These are phyloP conservation scores for Protobothrops flavoviridis DNA, from an alignment of 2,113 vertebrate species.

Conservation along the genomic window DNA sequence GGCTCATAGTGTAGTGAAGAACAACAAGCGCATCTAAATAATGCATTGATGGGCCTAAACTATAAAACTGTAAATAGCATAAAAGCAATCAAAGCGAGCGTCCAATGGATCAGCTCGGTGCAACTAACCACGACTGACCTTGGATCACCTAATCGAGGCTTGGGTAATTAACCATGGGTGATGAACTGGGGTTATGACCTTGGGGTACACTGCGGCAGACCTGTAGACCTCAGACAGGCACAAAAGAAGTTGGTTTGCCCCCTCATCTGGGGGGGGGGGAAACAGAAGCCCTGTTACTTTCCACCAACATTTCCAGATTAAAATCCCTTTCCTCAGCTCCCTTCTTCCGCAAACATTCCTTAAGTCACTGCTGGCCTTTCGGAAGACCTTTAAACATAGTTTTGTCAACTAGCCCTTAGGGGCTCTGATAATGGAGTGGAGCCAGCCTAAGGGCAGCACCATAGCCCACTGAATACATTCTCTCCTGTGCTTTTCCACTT, in stretches of 20 bases:
- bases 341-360: neutral
- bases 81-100: neutral
- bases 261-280: neutral
- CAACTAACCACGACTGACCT: neutral
- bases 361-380: neutral
- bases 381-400: neutral
- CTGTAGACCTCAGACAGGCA: neutral
- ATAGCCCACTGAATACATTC: neutral
- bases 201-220: neutral
- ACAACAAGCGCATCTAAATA: neutral
- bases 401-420: neutral
- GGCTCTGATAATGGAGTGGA: neutral
- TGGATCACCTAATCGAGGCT: neutral
- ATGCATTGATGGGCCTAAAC: neutral
- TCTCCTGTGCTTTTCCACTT: neutral
- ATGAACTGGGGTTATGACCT: neutral
- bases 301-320: neutral
- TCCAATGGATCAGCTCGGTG: neutral
- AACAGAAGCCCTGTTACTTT: neutral
- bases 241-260: neutral
- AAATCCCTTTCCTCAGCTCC: neutral
- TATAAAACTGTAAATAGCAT: neutral
- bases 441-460: neutral
- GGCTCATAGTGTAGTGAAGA: neutral
- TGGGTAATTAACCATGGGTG: neutral